Conservation (phyloP, 2,113 vertebrate species). For the Quiscalus mexicanus region DNA sequence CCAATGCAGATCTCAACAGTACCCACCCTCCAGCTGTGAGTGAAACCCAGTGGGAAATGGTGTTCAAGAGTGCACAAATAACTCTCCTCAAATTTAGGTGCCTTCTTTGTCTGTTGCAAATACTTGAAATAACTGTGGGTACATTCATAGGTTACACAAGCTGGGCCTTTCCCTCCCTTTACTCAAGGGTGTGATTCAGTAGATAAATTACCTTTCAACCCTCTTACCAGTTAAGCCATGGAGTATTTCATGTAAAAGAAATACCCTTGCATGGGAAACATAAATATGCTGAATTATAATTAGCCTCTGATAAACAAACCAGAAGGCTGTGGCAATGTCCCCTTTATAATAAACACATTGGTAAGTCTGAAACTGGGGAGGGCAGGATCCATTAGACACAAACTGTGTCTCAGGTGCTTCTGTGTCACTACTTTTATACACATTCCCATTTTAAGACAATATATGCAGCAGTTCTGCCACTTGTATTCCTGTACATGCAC, state of each 20-base stretch:
- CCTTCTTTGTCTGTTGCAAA: neutral
- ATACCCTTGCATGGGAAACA: neutral
- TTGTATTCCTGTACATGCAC: neutral
- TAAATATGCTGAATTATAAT: neutral
- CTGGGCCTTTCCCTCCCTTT: neutral
- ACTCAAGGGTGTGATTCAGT: constrained; percentile 16
- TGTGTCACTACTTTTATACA: neutral
- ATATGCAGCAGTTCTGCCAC: neutral
- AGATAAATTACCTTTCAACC: neutral
- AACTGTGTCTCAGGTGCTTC: neutral
- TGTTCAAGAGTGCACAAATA: neutral
- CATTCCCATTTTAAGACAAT: neutral
- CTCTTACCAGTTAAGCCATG: neutral
- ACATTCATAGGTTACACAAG: neutral
- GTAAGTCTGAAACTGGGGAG: neutral
- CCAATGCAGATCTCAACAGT: neutral
- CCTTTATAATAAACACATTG: neutral
- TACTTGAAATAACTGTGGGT: neutral
- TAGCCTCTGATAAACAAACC: neutral
- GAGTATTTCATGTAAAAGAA: neutral
- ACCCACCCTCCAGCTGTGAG: neutral
- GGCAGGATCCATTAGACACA: neutral
- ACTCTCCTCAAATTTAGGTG: neutral
- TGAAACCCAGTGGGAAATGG: neutral
- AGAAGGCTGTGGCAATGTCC: neutral